These are phyloP conservation scores for Drosophila ambigua DNA, from an alignment of 1,140 invertebrate species.

Conservation along the genomic window DNA sequence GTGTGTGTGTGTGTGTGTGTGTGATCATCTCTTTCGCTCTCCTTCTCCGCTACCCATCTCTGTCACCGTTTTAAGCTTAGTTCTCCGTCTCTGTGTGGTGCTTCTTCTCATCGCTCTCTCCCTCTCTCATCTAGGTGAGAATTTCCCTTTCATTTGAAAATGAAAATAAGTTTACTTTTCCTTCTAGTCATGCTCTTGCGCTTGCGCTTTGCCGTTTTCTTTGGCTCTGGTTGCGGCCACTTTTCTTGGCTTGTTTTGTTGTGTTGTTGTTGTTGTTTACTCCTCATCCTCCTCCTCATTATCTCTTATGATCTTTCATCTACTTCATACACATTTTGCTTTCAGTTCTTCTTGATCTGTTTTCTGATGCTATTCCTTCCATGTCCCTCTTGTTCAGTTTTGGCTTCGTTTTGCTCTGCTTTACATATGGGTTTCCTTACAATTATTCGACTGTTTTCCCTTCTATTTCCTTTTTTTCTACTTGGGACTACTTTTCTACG, in stretches of 20 bases:
- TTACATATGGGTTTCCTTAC: no score
- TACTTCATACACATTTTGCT: no score
- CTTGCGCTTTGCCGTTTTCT: conserved; percentile 13
- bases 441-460: no score
- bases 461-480: no score
- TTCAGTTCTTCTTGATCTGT: conserved; percentile 26
- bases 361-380: background rate
- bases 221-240: background rate
- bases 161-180: conserved; percentile 83
- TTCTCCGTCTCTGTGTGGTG: background rate
- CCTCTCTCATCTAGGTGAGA: conserved; percentile 75
- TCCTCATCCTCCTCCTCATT: no score
- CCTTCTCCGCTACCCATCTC: conserved; percentile 17
- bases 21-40: conserved; percentile 18
- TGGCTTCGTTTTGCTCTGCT: no score
- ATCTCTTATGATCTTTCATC: no score
- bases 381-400: no score
- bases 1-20: conserved; percentile 13
- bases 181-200: conserved; percentile 42
- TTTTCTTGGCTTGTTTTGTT: conserved; percentile 7
- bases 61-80: background rate
- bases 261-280: background rate
- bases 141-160: conserved; percentile 84
- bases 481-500: no score
- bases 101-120: conserved; percentile 27